Base-by-base conservation (phyloP, 2,888 invertebrate species). In the Drepana falcataria region DNA sequence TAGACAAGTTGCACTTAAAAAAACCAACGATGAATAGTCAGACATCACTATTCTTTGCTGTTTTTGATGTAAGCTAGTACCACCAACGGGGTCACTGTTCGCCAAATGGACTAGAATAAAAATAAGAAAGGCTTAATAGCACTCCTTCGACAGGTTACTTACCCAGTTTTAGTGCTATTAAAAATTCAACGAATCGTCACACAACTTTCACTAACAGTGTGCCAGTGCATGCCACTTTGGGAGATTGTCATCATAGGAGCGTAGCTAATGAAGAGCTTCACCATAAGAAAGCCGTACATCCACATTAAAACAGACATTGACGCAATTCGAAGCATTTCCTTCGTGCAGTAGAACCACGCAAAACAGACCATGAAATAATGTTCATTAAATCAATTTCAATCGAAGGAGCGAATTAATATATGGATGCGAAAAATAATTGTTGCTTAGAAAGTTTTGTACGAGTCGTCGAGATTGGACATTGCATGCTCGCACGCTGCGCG, bases 401-500 rank as follows among this genome's bases (percentile, higher is more conserved):
- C 73, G 77, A 75, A 79, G 77, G 75, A 81, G 75, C 73, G 81
- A 85, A 89, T 88, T 79, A 85, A 91, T 37, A 88, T 88, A 90
- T 89, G 89, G 85, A 90, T 90, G 89, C 79, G 82, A 85, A 87
- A 84, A 83, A 83, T 87, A 89, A 88, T 90, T 87, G 83, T 86
- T 89, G 86, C 87, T 86, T 91, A 90, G 91, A 91, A 91, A 91
- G 91, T 91, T 87, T 80, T 76, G 81, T 79, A 76, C 79, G 77
- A 80, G 75, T 79, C 71, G 81, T 75, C 77, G 83, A 87, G 85
- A 87, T 85, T 83, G 80, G 81, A 84, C 85, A 85, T 88, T 80
- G 89, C 90, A 89, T 88, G 89, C 85, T 79, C 84, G 86, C 87
- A 86, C 85, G 87, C 81, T 81, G 86, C 85, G 82, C 89, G 85